Evolutionary conservation across 2,113 vertebrate species (phyloP).

Genomic region (Malurus elegans): DNA sequence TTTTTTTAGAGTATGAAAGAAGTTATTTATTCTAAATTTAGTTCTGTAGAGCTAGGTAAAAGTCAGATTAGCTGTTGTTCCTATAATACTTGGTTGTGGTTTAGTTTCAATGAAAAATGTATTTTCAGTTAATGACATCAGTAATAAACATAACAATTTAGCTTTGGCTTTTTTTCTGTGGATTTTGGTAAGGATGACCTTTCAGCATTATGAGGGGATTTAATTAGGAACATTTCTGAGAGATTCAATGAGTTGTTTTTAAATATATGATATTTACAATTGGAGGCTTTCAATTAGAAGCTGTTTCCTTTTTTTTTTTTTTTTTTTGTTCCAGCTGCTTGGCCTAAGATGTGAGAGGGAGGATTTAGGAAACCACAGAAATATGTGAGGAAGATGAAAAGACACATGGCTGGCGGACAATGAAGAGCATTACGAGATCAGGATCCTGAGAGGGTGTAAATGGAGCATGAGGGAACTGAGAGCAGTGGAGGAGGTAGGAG

Average conservation of each 20-base stretch:
- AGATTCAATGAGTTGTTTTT: background rate
- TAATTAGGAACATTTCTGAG: background rate
- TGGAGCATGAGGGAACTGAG: background rate
- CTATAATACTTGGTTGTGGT: background rate
- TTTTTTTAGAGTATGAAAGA: background rate
- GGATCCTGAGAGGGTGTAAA: background rate
- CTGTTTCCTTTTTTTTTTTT: background rate
- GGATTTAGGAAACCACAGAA: background rate
- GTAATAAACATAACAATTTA: background rate
- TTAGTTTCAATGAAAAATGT: background rate
- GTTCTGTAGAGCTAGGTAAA: background rate
- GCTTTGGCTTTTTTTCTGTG: background rate
- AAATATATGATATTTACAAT: background rate
- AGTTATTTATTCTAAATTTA: background rate
- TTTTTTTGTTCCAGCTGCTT: background rate
- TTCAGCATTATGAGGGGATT: background rate
- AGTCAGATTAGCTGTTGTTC: background rate
- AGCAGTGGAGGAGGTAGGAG: background rate
- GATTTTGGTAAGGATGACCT: background rate
- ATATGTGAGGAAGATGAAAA: background rate
- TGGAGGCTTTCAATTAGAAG: constrained; percentile 1
- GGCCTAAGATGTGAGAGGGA: background rate
- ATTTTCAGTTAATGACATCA: background rate
- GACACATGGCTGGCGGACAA: background rate
- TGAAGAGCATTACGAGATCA: background rate